A percentile compares a stretch with the other conserved stretches of the same genome.
Conservation (phyloP, 2,888 invertebrate genomes). For the Coelinius sp. region DNA sequence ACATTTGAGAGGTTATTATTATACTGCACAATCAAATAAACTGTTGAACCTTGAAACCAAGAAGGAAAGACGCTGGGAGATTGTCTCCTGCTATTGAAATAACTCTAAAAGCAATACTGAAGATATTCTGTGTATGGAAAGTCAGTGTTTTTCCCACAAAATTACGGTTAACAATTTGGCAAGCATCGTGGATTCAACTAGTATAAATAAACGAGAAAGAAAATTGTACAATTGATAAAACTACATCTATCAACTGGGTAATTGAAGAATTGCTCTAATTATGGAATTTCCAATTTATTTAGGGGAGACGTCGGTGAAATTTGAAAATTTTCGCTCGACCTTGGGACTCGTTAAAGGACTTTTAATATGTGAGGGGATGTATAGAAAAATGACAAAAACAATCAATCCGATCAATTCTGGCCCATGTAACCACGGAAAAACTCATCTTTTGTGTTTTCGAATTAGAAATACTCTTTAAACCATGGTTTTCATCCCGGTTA, state of each 20-base stretch:
- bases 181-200: slow-evolving; percentile 39
- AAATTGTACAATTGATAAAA: neutral
- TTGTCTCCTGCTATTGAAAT: neutral
- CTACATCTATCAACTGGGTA: neutral
- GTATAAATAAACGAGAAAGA: neutral
- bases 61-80: neutral
- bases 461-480: too few relatives aligned
- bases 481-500: too few relatives aligned
- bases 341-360: too few relatives aligned
- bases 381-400: too few relatives aligned
- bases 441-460: too few relatives aligned
- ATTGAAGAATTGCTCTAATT: neutral
- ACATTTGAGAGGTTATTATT: neutral
- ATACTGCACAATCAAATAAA: neutral
- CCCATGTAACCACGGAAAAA: too few relatives aligned
- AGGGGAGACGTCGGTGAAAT: too few relatives aligned
- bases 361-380: too few relatives aligned
- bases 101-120: slow-evolving; percentile 30
- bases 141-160: slow-evolving; percentile 25
- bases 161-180: slow-evolving; percentile 44
- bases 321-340: too few relatives aligned
- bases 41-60: neutral
- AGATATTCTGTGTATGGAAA: slow-evolving; percentile 5
- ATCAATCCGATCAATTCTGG: too few relatives aligned
- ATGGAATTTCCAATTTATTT: neutral